phyloP scores from a whole-genome alignment of 2,888 invertebrate genomes.

The Plebejus melissa region DNA sequence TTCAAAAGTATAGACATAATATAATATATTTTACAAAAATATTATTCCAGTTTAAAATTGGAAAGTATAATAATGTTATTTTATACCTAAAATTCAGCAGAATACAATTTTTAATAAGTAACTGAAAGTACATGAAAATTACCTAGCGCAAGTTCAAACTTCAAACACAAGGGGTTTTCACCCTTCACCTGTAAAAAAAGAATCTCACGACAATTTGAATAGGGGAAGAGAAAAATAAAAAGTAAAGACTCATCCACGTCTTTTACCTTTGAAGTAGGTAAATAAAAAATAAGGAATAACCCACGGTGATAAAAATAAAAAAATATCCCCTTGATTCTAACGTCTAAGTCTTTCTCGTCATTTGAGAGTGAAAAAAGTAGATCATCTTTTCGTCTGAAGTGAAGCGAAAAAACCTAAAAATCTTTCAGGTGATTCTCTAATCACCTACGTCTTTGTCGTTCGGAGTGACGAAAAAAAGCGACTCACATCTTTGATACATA shows the following conservation, averaged over 20 bases:
- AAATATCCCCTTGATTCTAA: neutral
- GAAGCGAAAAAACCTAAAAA: neutral
- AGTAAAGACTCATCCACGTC: slow-evolving; percentile 2
- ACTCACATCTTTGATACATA: slow-evolving; percentile 1
- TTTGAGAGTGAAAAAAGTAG: neutral
- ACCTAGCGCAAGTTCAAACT: neutral
- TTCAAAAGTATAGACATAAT: neutral
- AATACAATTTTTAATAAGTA: neutral
- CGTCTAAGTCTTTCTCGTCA: slow-evolving; percentile 8
- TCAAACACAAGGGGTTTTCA: neutral
- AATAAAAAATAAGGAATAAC: neutral
- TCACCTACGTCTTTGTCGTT: slow-evolving; percentile 9
- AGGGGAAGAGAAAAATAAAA: neutral
- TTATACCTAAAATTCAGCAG: neutral
- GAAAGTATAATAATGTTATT: neutral
- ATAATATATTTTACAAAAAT: neutral
- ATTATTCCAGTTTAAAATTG: neutral
- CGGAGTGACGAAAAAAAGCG: neutral
- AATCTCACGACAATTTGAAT: slow-evolving; percentile 1
- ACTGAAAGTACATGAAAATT: neutral
- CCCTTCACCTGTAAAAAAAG: slow-evolving; percentile 6
- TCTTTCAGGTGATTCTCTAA: slow-evolving; percentile 9
- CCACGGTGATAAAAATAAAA: neutral
- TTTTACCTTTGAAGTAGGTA: neutral
- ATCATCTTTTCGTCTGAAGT: neutral